Conservation (phyloP, 2,797 vertebrate genomes). For the Chelonia mydas region DNA sequence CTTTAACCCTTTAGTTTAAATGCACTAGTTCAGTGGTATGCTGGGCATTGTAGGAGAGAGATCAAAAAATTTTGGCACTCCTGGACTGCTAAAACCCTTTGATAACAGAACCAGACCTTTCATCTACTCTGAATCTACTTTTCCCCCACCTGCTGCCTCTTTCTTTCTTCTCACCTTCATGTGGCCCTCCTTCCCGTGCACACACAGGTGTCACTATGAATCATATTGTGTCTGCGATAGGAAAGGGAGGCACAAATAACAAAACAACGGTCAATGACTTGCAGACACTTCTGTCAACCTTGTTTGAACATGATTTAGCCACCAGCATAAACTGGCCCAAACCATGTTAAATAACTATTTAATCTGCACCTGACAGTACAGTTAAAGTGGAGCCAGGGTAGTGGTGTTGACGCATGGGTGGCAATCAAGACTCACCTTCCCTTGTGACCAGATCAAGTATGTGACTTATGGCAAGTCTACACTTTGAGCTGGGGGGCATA, state of each 20-base stretch:
- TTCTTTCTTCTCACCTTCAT: not conserved
- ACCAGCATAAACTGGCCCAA: not conserved
- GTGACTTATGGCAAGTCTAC: not conserved
- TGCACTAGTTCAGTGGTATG: not conserved
- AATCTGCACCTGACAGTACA: not conserved
- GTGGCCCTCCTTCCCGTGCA: not conserved
- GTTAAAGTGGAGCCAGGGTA: not conserved
- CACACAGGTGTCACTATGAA: not conserved
- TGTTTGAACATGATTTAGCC: not conserved
- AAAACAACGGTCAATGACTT: not conserved
- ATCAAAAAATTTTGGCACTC: conserved; percentile 50
- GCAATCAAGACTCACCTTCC: not conserved
- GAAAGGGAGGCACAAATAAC: not conserved
- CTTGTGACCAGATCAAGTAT: not conserved
- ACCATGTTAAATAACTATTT: not conserved
- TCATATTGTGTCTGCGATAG: not conserved
- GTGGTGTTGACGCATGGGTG: not conserved
- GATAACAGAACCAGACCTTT: not conserved
- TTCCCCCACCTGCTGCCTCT: not conserved
- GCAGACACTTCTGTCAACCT: not conserved
- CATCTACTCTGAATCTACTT: not conserved
- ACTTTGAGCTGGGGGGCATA: not conserved
- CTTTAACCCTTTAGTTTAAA: conserved; percentile 14
- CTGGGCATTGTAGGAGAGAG: not conserved
- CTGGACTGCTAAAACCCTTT: conserved; percentile 8